phyloP scores from a whole-genome alignment of 2,113 vertebrate genomes.

The Podarcis cretensis region DNA sequence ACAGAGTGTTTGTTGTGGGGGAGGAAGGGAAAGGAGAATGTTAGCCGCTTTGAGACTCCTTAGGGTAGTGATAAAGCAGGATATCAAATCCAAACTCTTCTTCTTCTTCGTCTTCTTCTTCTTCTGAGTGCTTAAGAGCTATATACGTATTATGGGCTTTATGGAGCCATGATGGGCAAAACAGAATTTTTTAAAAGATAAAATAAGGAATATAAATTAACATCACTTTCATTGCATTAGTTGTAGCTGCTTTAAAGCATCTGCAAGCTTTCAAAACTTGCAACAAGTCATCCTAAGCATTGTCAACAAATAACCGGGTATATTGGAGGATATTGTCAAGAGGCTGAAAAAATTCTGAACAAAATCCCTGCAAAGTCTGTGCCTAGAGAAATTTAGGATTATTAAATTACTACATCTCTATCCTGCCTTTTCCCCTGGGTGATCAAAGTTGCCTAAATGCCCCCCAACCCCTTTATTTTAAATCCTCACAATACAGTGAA shows the following conservation, averaged over 20 bases:
- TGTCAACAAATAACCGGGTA: neutral
- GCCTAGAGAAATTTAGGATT: neutral
- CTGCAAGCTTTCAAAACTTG: neutral
- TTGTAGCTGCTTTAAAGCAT: neutral
- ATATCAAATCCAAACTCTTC: too few relatives aligned
- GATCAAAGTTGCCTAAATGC: neutral
- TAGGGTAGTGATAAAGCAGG: too few relatives aligned
- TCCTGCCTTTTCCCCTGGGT: neutral
- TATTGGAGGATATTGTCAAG: neutral
- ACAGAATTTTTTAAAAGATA: neutral
- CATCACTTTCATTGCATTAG: neutral
- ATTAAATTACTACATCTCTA: neutral
- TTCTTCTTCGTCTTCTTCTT: too few relatives aligned
- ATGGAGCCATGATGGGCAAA: neutral
- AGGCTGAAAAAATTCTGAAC: neutral
- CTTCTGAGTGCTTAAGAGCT: neutral
- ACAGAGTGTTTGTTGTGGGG: too few relatives aligned
- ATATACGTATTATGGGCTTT: neutral
- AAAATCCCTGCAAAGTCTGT: neutral
- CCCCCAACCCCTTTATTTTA: too few relatives aligned
- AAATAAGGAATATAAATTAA: neutral
- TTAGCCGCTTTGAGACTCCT: too few relatives aligned
- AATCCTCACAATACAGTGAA: too few relatives aligned
- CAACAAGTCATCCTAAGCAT: neutral
- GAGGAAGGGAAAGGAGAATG: too few relatives aligned